Evolutionary conservation across 2,113 vertebrate genomes (phyloP).

Genomic region (Sebastes schlegelii): DNA sequence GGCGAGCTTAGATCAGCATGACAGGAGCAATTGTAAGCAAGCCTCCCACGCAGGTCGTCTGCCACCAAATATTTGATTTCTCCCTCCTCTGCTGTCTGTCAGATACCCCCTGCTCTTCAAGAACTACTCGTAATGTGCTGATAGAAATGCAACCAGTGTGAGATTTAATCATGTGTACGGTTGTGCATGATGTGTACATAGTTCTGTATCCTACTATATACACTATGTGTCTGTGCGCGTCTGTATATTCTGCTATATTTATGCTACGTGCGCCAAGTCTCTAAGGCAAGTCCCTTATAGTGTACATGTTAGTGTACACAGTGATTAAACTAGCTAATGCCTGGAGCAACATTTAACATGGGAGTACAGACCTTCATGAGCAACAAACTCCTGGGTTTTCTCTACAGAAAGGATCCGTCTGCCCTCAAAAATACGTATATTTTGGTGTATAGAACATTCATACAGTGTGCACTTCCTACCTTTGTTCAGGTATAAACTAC

Average conservation of each 20-base stretch:
- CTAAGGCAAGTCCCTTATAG: constrained; percentile 41
- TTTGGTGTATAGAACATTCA: neutral
- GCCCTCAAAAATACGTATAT: neutral
- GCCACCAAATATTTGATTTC: constrained; percentile 46
- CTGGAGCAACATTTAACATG: constrained; percentile 26
- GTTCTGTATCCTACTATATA: constrained; percentile 47
- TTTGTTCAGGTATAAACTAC: constrained; percentile 24
- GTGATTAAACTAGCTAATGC: constrained; percentile 40
- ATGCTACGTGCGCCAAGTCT: constrained; percentile 53
- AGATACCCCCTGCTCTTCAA: constrained; percentile 4
- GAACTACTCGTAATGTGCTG: constrained; percentile 14
- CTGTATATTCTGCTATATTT: constrained; percentile 52
- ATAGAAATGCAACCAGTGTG: constrained; percentile 31
- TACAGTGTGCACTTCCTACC: constrained; percentile 21
- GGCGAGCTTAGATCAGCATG: constrained; percentile 34
- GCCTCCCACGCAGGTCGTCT: constrained; percentile 48
- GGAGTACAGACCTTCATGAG: neutral
- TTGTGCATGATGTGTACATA: constrained; percentile 53
- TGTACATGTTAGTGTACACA: constrained; percentile 41
- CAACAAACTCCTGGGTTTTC: neutral
- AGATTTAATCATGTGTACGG: constrained; percentile 40
- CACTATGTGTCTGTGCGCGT: constrained; percentile 34
- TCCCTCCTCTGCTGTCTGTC: constrained; percentile 42
- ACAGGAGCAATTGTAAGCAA: constrained; percentile 40
- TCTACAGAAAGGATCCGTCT: neutral